Base-by-base conservation (phyloP, 2,888 invertebrate genomes). In the Trissolcus japonicus region DNA sequence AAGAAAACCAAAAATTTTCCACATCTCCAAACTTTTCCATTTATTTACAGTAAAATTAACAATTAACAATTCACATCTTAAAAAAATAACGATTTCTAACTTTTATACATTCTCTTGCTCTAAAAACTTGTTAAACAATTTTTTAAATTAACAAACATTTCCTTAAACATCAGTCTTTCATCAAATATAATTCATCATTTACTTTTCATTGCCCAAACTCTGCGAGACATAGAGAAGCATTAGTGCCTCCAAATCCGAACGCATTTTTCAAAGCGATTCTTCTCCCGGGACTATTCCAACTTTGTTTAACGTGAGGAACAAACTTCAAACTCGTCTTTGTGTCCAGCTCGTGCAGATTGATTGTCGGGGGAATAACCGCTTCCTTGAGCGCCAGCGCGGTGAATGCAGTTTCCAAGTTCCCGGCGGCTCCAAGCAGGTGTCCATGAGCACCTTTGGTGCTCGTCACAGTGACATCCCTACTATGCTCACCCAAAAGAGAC, bases 211-310 rank as follows among this genome's bases (percentile, higher is more conserved):
- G 14, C 14, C 81, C 77, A 82, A 87, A 91, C 80, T 91, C 88
- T 43, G 90, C 90, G 78, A 94, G 89, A 89, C 96, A 95, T 48
- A 98, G 90, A 69, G 94, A 94, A 21, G 98, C 97, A 92, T 99
- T 99, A 2, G 98, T 99, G 51, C 99, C 99, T 66, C 99, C 99
- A 92, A 99, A 99, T 4, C 99, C 99, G 91, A 99, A 99, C 0
- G 99, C 98, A 90, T 99, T 99, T 89, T 97, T 98, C 60, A 99
- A 89, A 14, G 97, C 98, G 82, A 97, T 90, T 84, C 94, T 92
- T 83, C 89, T 91, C 55, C 80, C 86, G 62, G 83, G 86, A 50
- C 81, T 80, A 0, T 3, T 56, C 96, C 96, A 96, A 78, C 90
- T 86, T 82, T 91, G 91, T 71, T 91, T 87, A 46, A 85, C 83